Evolutionary conservation across 2,888 invertebrate species (phyloP).

Genomic region (Drosophila aldrichi): DNA sequence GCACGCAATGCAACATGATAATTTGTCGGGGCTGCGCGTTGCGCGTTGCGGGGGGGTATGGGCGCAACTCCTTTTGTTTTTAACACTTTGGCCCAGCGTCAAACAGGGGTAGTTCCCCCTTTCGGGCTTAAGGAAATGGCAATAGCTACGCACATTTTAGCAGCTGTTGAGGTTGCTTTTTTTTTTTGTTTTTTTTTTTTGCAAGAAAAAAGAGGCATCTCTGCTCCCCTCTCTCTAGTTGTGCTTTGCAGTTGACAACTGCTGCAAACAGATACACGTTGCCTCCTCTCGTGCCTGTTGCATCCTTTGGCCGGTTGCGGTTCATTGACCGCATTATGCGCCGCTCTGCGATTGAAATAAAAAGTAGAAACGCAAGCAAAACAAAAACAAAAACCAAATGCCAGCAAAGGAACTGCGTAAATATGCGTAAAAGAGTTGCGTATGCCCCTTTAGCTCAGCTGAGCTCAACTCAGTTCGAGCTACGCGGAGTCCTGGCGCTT

Average conservation of each 20-base stretch:
- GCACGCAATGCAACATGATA: constrained; percentile 70
- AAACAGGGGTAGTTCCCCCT: constrained; percentile 52
- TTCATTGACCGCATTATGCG: constrained; percentile 79
- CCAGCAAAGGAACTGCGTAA: constrained; percentile 61
- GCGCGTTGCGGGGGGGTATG: not conserved
- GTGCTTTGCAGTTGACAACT: constrained; percentile 57
- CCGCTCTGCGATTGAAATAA: constrained; percentile 27
- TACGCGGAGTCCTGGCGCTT: constrained; percentile 35
- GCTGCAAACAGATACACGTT: constrained; percentile 7
- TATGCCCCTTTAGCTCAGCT: constrained; percentile 25
- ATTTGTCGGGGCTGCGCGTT: constrained; percentile 50
- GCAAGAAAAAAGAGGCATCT: not conserved
- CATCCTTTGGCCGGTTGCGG: constrained; percentile 59
- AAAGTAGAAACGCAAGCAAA: constrained; percentile 25
- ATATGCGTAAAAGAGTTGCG: constrained; percentile 59
- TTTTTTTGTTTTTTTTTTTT: constrained; percentile 15
- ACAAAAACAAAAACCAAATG: constrained; percentile 49
- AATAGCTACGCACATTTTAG: constrained; percentile 77
- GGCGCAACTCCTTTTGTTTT: constrained; percentile 73
- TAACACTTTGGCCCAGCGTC: constrained; percentile 70
- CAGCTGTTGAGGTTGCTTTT: constrained; percentile 71
- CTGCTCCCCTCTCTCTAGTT: not conserved
- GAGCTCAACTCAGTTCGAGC: not conserved
- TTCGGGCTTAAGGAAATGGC: constrained; percentile 52
- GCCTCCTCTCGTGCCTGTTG: constrained; percentile 27